Percentiles rank a stretch among this genome's conserved stretches.
Conservation (phyloP, 2,113 vertebrate genomes). For the Mixornis gularis region DNA sequence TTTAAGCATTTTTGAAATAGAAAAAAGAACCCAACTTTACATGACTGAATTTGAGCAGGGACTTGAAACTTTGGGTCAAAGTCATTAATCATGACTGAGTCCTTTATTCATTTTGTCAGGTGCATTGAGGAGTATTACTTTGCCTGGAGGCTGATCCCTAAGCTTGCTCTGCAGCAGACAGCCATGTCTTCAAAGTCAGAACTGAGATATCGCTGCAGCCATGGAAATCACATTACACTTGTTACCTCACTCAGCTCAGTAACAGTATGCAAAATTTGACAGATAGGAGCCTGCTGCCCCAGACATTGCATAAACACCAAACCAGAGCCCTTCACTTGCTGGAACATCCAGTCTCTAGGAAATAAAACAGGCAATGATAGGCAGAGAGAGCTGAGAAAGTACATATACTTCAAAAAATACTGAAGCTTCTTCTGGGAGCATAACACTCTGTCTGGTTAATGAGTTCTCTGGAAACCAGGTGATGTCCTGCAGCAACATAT, state of each 20-base stretch:
- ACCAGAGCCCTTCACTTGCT: neutral
- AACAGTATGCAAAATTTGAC: neutral
- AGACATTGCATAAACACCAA: slow-evolving; percentile 6
- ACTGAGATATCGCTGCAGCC: neutral
- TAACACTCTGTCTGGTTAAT: neutral
- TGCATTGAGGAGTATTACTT: neutral
- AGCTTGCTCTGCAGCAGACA: neutral
- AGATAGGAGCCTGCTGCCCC: slow-evolving; percentile 13
- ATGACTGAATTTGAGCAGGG: neutral
- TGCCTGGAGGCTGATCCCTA: neutral
- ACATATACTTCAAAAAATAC: neutral
- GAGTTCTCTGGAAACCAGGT: neutral
- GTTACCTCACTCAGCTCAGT: neutral
- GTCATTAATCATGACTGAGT: slow-evolving; percentile 6
- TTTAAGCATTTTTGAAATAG: neutral
- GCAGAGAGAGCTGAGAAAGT: neutral
- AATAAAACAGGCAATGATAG: neutral
- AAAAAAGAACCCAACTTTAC: neutral
- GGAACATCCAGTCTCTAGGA: slow-evolving; percentile 8
- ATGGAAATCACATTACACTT: slow-evolving; percentile 1
- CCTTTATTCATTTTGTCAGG: slow-evolving; percentile 46
- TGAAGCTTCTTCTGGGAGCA: neutral
- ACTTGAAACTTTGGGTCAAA: slow-evolving; percentile 7
- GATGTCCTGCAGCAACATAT: neutral
- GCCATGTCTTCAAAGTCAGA: neutral